phyloP scores from a whole-genome alignment of 2,888 invertebrate genomes.

The Argyresthia albistria region DNA sequence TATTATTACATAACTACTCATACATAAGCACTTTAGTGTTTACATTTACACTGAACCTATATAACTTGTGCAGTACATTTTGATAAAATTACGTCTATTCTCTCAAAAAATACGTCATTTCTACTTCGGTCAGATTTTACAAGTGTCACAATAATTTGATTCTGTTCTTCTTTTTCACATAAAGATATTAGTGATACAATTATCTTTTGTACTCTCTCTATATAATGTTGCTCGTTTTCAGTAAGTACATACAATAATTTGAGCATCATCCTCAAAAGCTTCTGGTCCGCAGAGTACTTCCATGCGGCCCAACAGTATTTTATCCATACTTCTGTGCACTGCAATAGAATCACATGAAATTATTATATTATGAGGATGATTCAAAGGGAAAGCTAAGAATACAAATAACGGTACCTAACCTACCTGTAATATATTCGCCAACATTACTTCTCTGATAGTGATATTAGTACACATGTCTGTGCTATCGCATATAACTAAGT shows the following conservation, averaged over 20 bases:
- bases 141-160: conserved; percentile 6
- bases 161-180: conserved; percentile 9
- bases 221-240: conserved; percentile 20
- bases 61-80: too few species aligned
- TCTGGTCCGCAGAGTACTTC: conserved; percentile 32
- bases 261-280: conserved; percentile 36
- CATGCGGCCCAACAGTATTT: conserved; percentile 51
- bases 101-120: conserved; percentile 27
- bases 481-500: conserved; percentile 37
- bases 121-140: conserved; percentile 23
- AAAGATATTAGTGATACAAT: conserved; percentile 31
- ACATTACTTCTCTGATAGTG: conserved; percentile 35
- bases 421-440: conserved; percentile 42
- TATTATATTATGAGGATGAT: too few species aligned
- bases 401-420: not conserved
- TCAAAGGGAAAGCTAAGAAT: not conserved
- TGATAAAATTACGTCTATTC: not conserved
- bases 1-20: not conserved
- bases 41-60: not conserved
- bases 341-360: conserved; percentile 26
- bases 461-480: conserved; percentile 41
- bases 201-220: conserved; percentile 28
- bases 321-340: conserved; percentile 50
- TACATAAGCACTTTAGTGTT: not conserved
- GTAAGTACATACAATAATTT: conserved; percentile 38